These are phyloP conservation scores for Gallinago stenura DNA, from an alignment of 2,797 vertebrate species.

Conservation along the genomic window DNA sequence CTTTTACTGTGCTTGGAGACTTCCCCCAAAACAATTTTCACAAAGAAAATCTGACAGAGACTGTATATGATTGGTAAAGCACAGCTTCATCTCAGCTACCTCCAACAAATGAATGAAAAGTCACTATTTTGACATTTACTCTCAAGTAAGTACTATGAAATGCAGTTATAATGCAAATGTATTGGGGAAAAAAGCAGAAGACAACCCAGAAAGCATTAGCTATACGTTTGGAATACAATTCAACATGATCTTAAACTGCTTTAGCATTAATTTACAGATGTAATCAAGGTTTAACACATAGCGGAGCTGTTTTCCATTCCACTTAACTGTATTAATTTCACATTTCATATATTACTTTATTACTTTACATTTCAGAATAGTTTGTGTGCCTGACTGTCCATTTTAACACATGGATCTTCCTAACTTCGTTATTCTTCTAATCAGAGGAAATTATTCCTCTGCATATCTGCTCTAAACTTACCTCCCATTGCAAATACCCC, in stretches of 20 bases:
- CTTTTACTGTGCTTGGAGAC: background rate
- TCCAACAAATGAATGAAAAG: background rate
- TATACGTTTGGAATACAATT: constrained; percentile 19
- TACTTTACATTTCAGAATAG: constrained; percentile 18
- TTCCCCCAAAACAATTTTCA: background rate
- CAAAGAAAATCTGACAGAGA: background rate
- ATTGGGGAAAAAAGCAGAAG: background rate
- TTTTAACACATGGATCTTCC: constrained; percentile 5
- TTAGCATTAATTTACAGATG: constrained; percentile 31
- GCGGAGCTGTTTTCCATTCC: constrained; percentile 22
- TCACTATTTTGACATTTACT: background rate
- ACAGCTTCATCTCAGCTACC: background rate
- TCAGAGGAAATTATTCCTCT: constrained; percentile 35
- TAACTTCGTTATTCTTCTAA: constrained; percentile 42
- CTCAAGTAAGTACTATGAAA: background rate
- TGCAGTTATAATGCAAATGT: background rate
- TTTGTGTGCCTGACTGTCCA: constrained; percentile 48
- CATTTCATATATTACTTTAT: constrained; percentile 44
- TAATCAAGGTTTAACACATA: constrained; percentile 27
- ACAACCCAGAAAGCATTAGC: background rate
- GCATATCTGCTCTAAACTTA: constrained; percentile 4
- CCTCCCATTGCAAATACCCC: background rate
- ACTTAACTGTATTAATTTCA: constrained; percentile 51
- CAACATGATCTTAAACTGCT: background rate
- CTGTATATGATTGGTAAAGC: background rate